Conservation (phyloP, 2,888 invertebrate genomes). For the Fabriciana adippe region DNA sequence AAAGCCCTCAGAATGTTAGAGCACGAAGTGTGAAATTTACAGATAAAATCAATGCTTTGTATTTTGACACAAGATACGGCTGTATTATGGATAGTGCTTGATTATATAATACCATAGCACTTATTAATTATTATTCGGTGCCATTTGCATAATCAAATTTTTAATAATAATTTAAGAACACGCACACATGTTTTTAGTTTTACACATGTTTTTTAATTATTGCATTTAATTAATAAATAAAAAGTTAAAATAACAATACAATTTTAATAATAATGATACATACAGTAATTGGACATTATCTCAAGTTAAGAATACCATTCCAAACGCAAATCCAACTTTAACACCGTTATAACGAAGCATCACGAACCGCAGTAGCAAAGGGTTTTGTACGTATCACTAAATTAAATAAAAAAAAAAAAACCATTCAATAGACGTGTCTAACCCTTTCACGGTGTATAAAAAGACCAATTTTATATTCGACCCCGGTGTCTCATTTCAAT, state of each 20-base stretch:
- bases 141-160: too few relatives aligned
- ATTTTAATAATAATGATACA: too few relatives aligned
- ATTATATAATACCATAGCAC: background rate
- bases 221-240: too few relatives aligned
- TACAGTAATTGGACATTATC: slow-evolving; percentile 8
- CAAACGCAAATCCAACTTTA: slow-evolving; percentile 70
- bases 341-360: slow-evolving; percentile 74
- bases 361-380: slow-evolving; percentile 70
- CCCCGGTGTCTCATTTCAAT: slow-evolving; percentile 82
- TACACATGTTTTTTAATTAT: too few relatives aligned
- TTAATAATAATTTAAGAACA: too few relatives aligned
- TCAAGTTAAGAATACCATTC: slow-evolving; percentile 36
- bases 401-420: slow-evolving; percentile 53
- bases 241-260: too few relatives aligned
- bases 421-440: slow-evolving; percentile 55
- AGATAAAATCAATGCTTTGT: slow-evolving; percentile 63
- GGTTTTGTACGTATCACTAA: slow-evolving; percentile 51
- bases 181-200: too few relatives aligned
- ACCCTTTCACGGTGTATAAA: slow-evolving; percentile 50
- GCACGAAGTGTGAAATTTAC: slow-evolving; percentile 73
- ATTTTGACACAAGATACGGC: slow-evolving; percentile 47
- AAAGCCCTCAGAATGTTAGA: slow-evolving; percentile 62
- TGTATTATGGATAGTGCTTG: slow-evolving; percentile 31
- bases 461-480: slow-evolving; percentile 79
- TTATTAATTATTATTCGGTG: slow-evolving; percentile 6